phyloP scores from a whole-genome alignment of 1,140 invertebrate genomes.

The Popillia japonica region DNA sequence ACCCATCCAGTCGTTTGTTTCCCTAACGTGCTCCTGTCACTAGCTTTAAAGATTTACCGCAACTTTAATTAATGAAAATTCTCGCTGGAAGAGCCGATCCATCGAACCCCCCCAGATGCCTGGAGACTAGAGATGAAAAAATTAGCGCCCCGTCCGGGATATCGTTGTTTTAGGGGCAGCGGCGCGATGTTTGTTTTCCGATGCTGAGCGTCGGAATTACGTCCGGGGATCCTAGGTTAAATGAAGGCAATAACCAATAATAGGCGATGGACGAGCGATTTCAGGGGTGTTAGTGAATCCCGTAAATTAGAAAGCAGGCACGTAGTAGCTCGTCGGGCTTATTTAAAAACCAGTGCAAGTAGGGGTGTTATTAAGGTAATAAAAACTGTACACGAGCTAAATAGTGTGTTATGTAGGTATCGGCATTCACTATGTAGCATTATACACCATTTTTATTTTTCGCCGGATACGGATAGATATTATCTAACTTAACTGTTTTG shows the following conservation, averaged over 20 bases:
- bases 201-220: not conserved
- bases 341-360: not conserved
- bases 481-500: no score
- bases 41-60: slow-evolving; percentile 18
- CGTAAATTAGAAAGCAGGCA: not conserved
- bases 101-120: not conserved
- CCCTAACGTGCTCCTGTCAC: slow-evolving; percentile 12
- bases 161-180: not conserved
- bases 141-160: not conserved
- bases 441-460: no score
- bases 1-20: not conserved
- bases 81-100: not conserved
- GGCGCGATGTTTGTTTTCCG: slow-evolving; percentile 9
- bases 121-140: not conserved
- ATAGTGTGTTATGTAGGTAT: no score
- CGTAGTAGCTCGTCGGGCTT: not conserved
- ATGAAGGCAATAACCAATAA: slow-evolving; percentile 18
- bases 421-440: no score
- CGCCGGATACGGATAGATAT: no score
- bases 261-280: slow-evolving; percentile 13
- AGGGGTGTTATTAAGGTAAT: not conserved
- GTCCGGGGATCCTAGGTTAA: not conserved
- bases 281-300: slow-evolving; percentile 13
- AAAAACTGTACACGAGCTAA: no score
- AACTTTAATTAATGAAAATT: slow-evolving; percentile 13